Conservation (phyloP, 2,113 vertebrate genomes). For the Rhea pennata region DNA sequence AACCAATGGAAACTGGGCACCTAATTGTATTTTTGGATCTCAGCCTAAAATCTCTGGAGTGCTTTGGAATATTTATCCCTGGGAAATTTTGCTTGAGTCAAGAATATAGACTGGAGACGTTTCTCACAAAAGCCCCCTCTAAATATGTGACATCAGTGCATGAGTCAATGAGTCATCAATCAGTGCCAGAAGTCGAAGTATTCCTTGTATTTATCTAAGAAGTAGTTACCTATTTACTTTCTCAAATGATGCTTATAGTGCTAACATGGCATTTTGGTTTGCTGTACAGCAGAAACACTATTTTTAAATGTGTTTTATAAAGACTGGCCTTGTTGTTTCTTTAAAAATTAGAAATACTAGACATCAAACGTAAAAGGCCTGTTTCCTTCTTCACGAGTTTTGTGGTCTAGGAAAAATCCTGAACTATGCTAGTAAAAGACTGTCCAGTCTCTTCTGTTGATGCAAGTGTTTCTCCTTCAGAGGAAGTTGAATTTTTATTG, state of each 20-base stretch:
- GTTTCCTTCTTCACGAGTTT: slow-evolving; percentile 12
- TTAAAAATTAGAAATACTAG: neutral
- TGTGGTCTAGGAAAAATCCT: slow-evolving; percentile 22
- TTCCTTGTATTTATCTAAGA: slow-evolving; percentile 50
- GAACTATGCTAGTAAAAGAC: neutral
- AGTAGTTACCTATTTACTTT: slow-evolving; percentile 55
- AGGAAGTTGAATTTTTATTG: neutral
- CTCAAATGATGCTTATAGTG: slow-evolving; percentile 18
- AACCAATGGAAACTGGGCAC: neutral
- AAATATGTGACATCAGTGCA: neutral
- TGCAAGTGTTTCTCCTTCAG: neutral
- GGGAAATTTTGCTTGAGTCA: slow-evolving; percentile 31
- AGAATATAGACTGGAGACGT: neutral
- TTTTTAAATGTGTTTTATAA: slow-evolving; percentile 7
- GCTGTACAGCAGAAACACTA: neutral
- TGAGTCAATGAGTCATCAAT: slow-evolving; percentile 48
- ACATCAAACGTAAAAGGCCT: slow-evolving; percentile 6
- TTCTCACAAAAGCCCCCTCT: neutral
- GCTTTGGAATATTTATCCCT: slow-evolving; percentile 3
- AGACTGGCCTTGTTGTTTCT: slow-evolving; percentile 12
- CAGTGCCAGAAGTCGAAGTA: slow-evolving; percentile 43
- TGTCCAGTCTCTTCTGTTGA: neutral
- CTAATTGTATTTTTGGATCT: slow-evolving; percentile 35
- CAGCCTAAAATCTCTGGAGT: slow-evolving; percentile 34
- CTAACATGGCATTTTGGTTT: slow-evolving; percentile 38